Conservation (phyloP, 2,113 vertebrate genomes). For the Platichthys stellatus region DNA sequence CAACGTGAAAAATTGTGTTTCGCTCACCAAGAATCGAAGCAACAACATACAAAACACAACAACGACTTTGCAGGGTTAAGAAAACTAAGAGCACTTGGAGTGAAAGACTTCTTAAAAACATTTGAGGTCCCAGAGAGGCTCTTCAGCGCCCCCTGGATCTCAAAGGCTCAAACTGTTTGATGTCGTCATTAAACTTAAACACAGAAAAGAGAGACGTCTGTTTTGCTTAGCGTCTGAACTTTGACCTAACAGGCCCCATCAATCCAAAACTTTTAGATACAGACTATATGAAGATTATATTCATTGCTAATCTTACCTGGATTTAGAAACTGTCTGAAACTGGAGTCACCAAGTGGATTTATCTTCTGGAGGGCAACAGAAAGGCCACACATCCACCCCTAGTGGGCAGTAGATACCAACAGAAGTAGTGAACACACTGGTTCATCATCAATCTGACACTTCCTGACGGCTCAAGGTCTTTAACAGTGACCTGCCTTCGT, state of each 20-base stretch:
- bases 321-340: background rate
- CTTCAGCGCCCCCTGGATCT: too few relatives aligned
- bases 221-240: background rate
- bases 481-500: too few relatives aligned
- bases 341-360: background rate
- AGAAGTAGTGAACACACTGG: background rate
- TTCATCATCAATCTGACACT: background rate
- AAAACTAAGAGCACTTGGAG: too few relatives aligned
- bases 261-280: background rate
- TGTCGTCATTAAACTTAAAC: too few relatives aligned
- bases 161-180: too few relatives aligned
- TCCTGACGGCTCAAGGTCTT: background rate
- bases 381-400: conserved; percentile 12
- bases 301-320: background rate
- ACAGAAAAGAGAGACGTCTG: background rate
- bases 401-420: conserved; percentile 56
- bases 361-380: background rate
- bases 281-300: too few relatives aligned
- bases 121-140: too few relatives aligned
- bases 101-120: too few relatives aligned
- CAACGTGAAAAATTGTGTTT: too few relatives aligned
- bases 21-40: too few relatives aligned
- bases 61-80: too few relatives aligned
- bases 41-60: too few relatives aligned
- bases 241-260: background rate